Base-by-base conservation (phyloP, 2,113 vertebrate species). In the Jacana jacana region DNA sequence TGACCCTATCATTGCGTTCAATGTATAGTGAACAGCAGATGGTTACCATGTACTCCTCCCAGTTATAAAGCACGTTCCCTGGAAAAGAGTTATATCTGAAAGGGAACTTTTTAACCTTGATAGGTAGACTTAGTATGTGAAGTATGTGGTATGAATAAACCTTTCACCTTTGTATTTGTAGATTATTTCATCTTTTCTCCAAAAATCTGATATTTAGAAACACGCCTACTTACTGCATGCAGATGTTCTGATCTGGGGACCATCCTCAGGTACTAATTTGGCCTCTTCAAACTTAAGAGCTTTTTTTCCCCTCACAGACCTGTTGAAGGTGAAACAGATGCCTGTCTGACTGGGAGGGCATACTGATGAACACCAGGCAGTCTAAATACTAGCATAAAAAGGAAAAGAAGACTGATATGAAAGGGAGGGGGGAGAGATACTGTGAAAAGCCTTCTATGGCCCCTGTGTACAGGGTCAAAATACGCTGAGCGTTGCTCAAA, bases 251-350 rank as follows among this genome's bases (percentile, higher is more conserved):
- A 60, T 57, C 60, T 78, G 60, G 51, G 42, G 12, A 90, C 39
- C 23, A 30, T 91, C 46, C 71, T 75, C 88, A 90, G 79, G 76
- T 93, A 76, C 61, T 83, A 64, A 64, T 88, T 93, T 81, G 75
- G 25, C 61, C 78, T 80, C 75, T 95, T 87, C 88, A 84, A 91
- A 77, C 28, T 9, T 22, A 49, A 61, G 77, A 70, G 44, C 17
- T 61, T 91, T 76, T 30, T 30, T 28, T 86, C 25, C 60, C 46
- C 46, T 20, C 17, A 18, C 39, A 61, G 86, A 87, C 22, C 23
- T 16, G 81, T 72, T 85, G 81, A 95, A 91, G 65, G 57, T 80
- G 89, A 89, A 94, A 69, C 78, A 92, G 81, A 76, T 93, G 80
- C 66, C 57, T 95, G 55, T 11, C 84, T 92, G 70, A 65, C 57